Evolutionary conservation across 1,140 invertebrate species (phyloP).

Genomic region (Solen grandis): DNA sequence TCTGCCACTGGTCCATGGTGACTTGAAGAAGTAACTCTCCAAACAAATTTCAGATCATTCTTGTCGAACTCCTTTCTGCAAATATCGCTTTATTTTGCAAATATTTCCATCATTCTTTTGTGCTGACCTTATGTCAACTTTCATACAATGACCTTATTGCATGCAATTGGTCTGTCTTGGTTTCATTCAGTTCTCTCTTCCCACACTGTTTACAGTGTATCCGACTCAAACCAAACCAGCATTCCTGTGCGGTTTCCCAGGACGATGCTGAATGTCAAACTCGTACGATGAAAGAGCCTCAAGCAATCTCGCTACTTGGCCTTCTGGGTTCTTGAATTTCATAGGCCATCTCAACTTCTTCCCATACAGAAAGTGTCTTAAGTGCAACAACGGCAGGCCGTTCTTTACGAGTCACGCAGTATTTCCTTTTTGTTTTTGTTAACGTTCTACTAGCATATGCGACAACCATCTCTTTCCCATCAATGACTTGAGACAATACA

Average conservation of each 20-base stretch:
- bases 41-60: background rate
- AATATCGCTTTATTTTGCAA: background rate
- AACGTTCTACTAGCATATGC: conserved; percentile 55
- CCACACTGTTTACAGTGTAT: too few species aligned
- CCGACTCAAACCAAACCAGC: conserved; percentile 55
- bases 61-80: background rate
- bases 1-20: too few species aligned
- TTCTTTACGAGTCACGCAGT: conserved; percentile 38
- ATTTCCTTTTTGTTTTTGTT: background rate
- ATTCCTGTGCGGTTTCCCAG: conserved; percentile 60
- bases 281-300: too few species aligned
- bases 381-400: conserved; percentile 52
- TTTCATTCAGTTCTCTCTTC: too few species aligned
- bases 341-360: conserved; percentile 45
- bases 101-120: background rate
- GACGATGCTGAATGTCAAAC: too few species aligned
- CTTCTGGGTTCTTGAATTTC: too few species aligned
- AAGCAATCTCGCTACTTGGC: too few species aligned
- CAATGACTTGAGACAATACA: too few species aligned
- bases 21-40: background rate
- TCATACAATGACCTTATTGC: too few species aligned
- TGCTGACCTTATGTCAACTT: too few species aligned
- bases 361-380: conserved; percentile 57
- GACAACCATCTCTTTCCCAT: too few species aligned
- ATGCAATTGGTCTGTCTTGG: too few species aligned